Conservation (phyloP, 2,797 vertebrate genomes). For the Poeciliopsis paucimaculata region DNA sequence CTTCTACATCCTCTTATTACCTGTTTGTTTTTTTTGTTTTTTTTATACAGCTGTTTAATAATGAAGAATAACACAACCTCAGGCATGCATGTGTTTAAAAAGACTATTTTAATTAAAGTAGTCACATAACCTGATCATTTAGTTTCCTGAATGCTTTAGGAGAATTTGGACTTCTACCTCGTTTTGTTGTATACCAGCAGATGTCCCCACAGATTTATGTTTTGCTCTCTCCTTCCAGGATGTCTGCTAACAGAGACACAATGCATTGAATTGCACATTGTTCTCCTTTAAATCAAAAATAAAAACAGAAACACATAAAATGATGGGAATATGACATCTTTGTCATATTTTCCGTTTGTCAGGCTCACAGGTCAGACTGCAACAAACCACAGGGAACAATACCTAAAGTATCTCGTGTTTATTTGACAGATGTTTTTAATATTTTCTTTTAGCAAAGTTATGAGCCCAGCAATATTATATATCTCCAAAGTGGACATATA, state of each 20-base stretch:
- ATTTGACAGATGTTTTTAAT: background rate
- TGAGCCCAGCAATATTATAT: background rate
- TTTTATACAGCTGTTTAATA: background rate
- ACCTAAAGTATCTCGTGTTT: background rate
- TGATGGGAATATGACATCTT: background rate
- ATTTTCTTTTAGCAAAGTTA: background rate
- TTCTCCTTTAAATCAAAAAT: background rate
- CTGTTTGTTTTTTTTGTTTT: background rate
- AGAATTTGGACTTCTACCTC: background rate
- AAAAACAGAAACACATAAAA: slow-evolving; percentile 1
- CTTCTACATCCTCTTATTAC: background rate
- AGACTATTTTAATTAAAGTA: background rate
- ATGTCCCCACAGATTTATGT: background rate
- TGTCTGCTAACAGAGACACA: background rate
- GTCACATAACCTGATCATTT: too few relatives aligned
- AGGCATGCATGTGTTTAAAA: background rate
- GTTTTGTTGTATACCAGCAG: background rate
- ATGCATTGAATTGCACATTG: background rate
- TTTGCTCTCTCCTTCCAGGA: background rate
- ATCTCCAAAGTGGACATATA: background rate
- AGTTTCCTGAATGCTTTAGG: background rate
- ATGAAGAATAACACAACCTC: background rate
- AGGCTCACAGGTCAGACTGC: background rate
- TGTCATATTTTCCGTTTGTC: background rate
- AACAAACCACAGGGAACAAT: background rate